phyloP scores from a whole-genome alignment of 2,113 vertebrate genomes.

The Saccopteryx bilineata region DNA sequence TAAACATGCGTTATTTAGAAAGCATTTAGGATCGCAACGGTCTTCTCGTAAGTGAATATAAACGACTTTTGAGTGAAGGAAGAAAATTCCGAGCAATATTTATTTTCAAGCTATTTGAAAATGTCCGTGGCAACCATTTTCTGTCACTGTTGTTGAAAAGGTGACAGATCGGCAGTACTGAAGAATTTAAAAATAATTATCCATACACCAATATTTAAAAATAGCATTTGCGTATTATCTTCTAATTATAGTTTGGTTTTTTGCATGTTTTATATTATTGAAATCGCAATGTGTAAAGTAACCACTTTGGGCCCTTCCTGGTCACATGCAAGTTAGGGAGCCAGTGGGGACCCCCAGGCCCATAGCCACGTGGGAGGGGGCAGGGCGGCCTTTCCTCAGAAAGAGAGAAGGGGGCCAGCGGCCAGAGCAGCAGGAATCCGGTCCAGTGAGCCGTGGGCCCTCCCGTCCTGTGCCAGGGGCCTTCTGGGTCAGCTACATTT shows the following conservation, averaged over 20 bases:
- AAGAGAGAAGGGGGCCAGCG: not conserved
- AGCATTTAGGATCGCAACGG: not conserved
- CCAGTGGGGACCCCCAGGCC: no score
- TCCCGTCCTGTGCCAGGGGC: not conserved
- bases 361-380: not conserved
- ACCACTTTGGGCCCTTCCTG: not conserved
- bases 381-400: not conserved
- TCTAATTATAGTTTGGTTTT: not conserved
- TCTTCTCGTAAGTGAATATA: not conserved
- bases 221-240: not conserved
- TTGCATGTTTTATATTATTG: not conserved
- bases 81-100: not conserved
- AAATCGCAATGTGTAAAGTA: not conserved
- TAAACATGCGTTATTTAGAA: not conserved
- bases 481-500: not conserved
- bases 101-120: slow-evolving; percentile 50
- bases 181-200: slow-evolving; percentile 51
- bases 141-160: slow-evolving; percentile 1
- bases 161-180: not conserved
- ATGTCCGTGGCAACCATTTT: not conserved
- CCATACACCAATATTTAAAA: not conserved
- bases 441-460: not conserved
- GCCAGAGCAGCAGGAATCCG: not conserved
- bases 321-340: not conserved
- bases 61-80: not conserved